Evolutionary conservation across 2,113 vertebrate genomes (phyloP).

Genomic region (Perca fluviatilis): DNA sequence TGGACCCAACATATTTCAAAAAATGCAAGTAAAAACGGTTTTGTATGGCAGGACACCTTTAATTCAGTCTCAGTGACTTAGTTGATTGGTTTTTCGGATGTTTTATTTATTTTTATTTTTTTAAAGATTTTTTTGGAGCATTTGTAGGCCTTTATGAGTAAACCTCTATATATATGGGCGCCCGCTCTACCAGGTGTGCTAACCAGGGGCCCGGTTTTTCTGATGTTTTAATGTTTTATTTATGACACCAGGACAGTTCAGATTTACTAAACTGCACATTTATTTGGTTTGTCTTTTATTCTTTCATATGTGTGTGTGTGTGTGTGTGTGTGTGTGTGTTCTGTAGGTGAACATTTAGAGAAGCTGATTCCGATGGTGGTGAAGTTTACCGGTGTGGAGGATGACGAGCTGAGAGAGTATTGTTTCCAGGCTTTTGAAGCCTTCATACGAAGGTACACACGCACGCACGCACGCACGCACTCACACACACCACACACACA

Average conservation of each 20-base stretch:
- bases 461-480: slow-evolving; percentile 34
- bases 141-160: too few relatives aligned
- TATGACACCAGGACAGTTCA: neutral
- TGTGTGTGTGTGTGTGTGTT: slow-evolving; percentile 32
- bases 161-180: too few relatives aligned
- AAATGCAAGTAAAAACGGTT: too few relatives aligned
- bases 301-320: neutral
- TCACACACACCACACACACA: slow-evolving; percentile 27
- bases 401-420: slow-evolving; percentile 93
- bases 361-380: slow-evolving; percentile 92
- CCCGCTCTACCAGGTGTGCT: too few relatives aligned
- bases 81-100: too few relatives aligned
- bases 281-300: neutral
- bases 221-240: too few relatives aligned
- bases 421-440: slow-evolving; percentile 96
- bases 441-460: slow-evolving; percentile 89
- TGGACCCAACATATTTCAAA: too few relatives aligned
- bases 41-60: too few relatives aligned
- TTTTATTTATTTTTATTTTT: too few relatives aligned
- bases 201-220: too few relatives aligned
- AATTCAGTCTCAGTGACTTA: too few relatives aligned
- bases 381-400: slow-evolving; percentile 91
- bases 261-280: neutral
- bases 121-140: too few relatives aligned
- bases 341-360: slow-evolving; percentile 91